A percentile compares a stretch with the other conserved stretches of the same genome.
Conservation (phyloP, 2,888 invertebrate species). For the Mellilla xanthometata region DNA sequence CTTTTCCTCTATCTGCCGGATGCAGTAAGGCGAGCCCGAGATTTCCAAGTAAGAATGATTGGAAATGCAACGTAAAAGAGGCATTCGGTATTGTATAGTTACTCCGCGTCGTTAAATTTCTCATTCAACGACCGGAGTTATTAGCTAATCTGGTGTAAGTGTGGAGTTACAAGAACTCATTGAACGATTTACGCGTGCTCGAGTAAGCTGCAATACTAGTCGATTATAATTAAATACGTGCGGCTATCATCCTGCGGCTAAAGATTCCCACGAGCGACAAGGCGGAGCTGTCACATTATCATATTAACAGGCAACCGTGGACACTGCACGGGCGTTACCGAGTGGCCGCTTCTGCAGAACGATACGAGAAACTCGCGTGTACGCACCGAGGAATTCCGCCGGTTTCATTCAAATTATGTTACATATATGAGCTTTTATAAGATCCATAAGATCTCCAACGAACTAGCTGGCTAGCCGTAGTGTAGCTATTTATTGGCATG, state of each 20-base stretch:
- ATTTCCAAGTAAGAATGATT: conserved; percentile 40
- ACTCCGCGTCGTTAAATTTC: conserved; percentile 46
- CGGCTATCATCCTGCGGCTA: conserved; percentile 40
- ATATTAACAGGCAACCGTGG: conserved; percentile 49
- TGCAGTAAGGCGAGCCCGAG: conserved; percentile 41
- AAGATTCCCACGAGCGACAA: conserved; percentile 48
- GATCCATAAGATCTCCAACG: neutral
- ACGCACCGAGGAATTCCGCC: conserved; percentile 3
- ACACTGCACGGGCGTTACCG: conserved; percentile 40
- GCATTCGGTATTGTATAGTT: conserved; percentile 34
- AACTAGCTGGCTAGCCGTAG: too few relatives aligned
- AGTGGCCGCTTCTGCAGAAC: conserved; percentile 41
- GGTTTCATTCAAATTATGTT: conserved; percentile 15
- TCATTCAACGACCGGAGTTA: conserved; percentile 38
- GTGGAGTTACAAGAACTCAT: conserved; percentile 19
- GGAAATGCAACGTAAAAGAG: conserved; percentile 35
- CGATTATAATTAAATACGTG: conserved; percentile 44
- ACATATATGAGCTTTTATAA: conserved; percentile 10
- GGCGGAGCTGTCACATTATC: conserved; percentile 53
- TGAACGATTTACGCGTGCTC: conserved; percentile 31
- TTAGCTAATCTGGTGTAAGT: conserved; percentile 37
- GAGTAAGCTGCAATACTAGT: conserved; percentile 32
- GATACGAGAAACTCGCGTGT: conserved; percentile 10
- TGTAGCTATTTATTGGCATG: too few relatives aligned
- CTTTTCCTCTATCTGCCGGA: conserved; percentile 54